Conservation (phyloP, 2,888 invertebrate genomes). For the Oscheius myriophilus region DNA sequence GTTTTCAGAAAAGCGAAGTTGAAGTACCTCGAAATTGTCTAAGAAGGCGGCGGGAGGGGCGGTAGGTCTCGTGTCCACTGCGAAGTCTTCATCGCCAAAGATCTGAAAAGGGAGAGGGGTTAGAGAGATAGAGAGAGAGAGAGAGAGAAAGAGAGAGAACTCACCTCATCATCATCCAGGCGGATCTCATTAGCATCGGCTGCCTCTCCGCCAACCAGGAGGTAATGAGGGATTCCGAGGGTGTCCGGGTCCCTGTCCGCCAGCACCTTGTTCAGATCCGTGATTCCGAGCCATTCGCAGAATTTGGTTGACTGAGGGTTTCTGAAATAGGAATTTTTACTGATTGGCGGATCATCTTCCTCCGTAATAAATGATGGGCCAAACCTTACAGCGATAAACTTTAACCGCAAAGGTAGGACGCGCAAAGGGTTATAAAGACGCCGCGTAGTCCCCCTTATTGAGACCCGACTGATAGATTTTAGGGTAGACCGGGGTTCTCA, state of each 20-base stretch:
- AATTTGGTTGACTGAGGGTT: conserved; percentile 66
- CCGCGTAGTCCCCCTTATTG: too few relatives aligned
- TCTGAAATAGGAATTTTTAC: conserved; percentile 30
- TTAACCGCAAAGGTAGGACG: too few relatives aligned
- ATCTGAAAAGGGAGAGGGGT: conserved; percentile 19
- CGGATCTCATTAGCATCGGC: conserved; percentile 13
- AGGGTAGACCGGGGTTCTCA: too few relatives aligned
- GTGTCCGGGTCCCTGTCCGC: conserved; percentile 34
- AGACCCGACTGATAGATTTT: too few relatives aligned
- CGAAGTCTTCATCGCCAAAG: conserved; percentile 51
- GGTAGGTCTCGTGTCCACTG: conserved; percentile 38
- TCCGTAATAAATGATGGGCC: too few relatives aligned
- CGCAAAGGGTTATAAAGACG: too few relatives aligned
- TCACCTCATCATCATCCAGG: conserved; percentile 31
- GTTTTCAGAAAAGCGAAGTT: background rate
- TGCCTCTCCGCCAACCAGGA: conserved; percentile 27
- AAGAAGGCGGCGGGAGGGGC: background rate
- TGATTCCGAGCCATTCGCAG: conserved; percentile 61
- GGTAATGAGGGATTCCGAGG: conserved; percentile 45
- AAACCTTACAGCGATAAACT: too few relatives aligned
- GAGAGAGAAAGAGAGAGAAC: too few relatives aligned
- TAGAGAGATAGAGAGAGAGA: too few relatives aligned
- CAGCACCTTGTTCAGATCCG: conserved; percentile 61
- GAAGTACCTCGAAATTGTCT: conserved; percentile 10
- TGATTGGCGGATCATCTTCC: too few relatives aligned